Evolutionary conservation across 2,888 invertebrate genomes (phyloP), one percentile per base, ranked within the genome.

Genomic region (Gryllus longicercus): DNA sequence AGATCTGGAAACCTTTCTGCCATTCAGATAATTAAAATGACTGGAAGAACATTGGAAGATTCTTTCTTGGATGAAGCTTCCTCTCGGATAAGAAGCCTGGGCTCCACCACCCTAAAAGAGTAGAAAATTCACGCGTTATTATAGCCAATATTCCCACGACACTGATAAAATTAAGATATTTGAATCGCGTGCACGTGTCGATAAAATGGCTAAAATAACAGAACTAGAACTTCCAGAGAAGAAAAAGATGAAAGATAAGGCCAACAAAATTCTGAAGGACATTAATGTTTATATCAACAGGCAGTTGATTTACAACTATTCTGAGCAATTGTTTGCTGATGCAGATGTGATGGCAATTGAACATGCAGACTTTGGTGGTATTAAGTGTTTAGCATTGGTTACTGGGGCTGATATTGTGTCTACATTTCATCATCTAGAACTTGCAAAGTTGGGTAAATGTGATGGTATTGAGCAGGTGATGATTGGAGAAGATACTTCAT

Each of bases 141-240:
- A 96, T 99, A 85, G 99, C 99, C 16, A 99, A 99, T 87, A 99
- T 99, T 14, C 97, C 99, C 0, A 99, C 99, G 99, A 99, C 89
- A 97, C 98, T 0, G 99, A 99, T 86, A 99, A 99, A 89, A 98
- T 99, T 84, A 99, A 99, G 90, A 93, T 99, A 38, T 99, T 99
- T 88, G 99, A 99, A 76, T 98, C 98, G 75, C 93, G 96, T 83
- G 97, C 96, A 83, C 94, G 95, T 85, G 96, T 96, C 0, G 96
- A 96, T 86, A 96, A 96, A 0, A 93, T 96, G 92, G 93, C 96
- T 0, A 96, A 99, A 88, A 96, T 99, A 83, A 99, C 99, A 8
- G 99, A 99, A 85, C 89, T 99, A 79, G 99, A 99, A 89, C 88
- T 95, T 77, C 99, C 99, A 2, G 99, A 99, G 86, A 99, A 99